Evolutionary conservation across 2,888 invertebrate species (phyloP).

Genomic region (Callyntrura sp.): DNA sequence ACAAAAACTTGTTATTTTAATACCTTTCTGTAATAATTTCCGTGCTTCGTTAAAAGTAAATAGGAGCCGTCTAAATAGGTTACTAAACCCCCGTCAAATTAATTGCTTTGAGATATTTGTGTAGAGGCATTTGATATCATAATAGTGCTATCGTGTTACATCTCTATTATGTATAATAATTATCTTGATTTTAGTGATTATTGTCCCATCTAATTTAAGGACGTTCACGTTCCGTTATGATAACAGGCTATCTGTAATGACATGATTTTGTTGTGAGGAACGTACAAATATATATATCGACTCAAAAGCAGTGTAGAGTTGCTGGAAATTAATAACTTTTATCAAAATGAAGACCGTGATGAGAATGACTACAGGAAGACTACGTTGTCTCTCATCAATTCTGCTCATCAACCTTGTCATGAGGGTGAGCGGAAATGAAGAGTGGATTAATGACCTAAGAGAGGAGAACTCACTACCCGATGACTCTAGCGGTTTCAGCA

Average conservation of each 20-base stretch:
- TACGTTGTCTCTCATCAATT: constrained; percentile 31
- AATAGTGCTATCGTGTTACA: constrained; percentile 30
- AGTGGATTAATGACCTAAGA: constrained; percentile 53
- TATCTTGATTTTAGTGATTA: too few relatives aligned
- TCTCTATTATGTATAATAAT: not conserved
- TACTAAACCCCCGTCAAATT: not conserved
- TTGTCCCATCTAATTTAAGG: too few relatives aligned
- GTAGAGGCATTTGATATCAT: constrained; percentile 5
- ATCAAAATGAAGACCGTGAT: not conserved
- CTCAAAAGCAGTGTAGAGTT: too few relatives aligned
- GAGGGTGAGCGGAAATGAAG: constrained; percentile 49
- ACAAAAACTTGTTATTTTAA: constrained; percentile 7
- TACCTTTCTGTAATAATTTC: not conserved
- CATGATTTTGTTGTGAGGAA: too few relatives aligned
- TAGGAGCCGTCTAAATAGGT: not conserved
- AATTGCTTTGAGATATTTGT: not conserved
- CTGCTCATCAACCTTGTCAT: constrained; percentile 49
- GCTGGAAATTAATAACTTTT: not conserved
- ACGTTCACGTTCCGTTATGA: too few relatives aligned
- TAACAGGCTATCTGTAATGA: too few relatives aligned
- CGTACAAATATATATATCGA: too few relatives aligned
- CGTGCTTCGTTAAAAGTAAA: too few relatives aligned
- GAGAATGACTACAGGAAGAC: constrained; percentile 15
- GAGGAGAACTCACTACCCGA: not conserved
- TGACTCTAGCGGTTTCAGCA: constrained; percentile 16